Conservation (phyloP, 1,140 invertebrate genomes). For the Zaprionus kolodkinae region DNA sequence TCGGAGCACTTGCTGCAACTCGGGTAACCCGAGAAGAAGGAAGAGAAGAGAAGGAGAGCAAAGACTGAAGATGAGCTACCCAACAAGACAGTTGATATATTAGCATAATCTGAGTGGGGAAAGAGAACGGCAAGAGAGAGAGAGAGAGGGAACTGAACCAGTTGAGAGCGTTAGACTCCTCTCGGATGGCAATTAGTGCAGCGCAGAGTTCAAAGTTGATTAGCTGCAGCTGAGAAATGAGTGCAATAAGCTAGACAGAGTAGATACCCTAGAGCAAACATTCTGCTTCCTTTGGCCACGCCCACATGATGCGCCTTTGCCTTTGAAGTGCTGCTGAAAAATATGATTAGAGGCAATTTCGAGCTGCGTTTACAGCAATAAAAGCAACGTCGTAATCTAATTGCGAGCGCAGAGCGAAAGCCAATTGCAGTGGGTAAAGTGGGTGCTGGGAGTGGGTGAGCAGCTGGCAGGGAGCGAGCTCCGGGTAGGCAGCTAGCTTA, state of each 20-base stretch:
- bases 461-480: neutral
- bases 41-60: neutral
- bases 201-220: constrained; percentile 8
- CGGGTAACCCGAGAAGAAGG: neutral
- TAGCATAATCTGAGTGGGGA: constrained; percentile 36
- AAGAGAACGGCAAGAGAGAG: neutral
- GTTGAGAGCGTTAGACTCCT: neutral
- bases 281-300: neutral
- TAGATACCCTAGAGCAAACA: neutral
- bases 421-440: neutral
- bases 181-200: constrained; percentile 32
- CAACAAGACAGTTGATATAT: constrained; percentile 30
- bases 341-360: constrained; percentile 41
- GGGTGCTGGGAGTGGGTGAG: neutral
- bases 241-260: neutral
- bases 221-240: constrained; percentile 3
- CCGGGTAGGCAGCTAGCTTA: neutral
- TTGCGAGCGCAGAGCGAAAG: constrained; percentile 4
- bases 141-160: neutral
- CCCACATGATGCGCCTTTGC: neutral
- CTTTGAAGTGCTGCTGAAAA: constrained; percentile 37
- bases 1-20: constrained; percentile 27
- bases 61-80: constrained; percentile 14
- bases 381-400: constrained; percentile 35
- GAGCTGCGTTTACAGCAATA: constrained; percentile 33